A percentile compares a stretch with the other conserved stretches of the same genome.
phyloP scores from a whole-genome alignment of 2,113 vertebrate species.

The Zonotrichia leucophrys region DNA sequence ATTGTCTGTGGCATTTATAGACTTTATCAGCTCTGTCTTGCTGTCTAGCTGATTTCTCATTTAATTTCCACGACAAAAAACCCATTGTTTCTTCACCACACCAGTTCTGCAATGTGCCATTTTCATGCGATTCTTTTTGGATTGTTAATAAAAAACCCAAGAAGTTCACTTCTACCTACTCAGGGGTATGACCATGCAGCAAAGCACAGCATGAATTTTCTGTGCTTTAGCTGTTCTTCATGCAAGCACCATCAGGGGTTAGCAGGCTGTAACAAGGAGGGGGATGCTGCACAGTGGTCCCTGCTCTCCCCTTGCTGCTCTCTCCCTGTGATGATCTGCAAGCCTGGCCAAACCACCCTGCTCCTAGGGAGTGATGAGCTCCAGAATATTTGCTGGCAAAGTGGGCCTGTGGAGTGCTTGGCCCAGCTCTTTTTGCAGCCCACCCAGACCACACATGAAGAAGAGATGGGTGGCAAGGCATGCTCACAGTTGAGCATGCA shows the following conservation, averaged over 20 bases:
- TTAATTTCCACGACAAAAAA: neutral
- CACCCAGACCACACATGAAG: neutral
- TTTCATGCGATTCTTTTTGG: rapidly evolving
- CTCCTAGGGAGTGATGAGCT: neutral
- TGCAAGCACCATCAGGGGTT: neutral
- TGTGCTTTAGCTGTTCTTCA: neutral
- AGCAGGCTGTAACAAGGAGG: neutral
- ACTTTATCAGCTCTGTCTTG: neutral
- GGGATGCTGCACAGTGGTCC: neutral
- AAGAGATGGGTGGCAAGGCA: neutral
- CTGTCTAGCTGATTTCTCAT: neutral
- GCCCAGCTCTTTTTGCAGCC: neutral
- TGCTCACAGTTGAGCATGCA: neutral
- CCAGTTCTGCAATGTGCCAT: neutral
- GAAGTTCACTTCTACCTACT: neutral
- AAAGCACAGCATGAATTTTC: neutral
- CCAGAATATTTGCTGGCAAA: neutral
- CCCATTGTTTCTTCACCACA: rapidly evolving
- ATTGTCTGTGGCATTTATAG: neutral
- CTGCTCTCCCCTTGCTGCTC: neutral
- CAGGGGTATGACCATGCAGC: neutral
- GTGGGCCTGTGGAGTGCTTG: neutral
- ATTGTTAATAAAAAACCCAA: neutral
- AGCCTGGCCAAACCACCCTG: neutral
- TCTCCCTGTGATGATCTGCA: neutral